Evolutionary conservation across 2,797 vertebrate species (phyloP).

Genomic region (Aselliscus stoliczkanus): DNA sequence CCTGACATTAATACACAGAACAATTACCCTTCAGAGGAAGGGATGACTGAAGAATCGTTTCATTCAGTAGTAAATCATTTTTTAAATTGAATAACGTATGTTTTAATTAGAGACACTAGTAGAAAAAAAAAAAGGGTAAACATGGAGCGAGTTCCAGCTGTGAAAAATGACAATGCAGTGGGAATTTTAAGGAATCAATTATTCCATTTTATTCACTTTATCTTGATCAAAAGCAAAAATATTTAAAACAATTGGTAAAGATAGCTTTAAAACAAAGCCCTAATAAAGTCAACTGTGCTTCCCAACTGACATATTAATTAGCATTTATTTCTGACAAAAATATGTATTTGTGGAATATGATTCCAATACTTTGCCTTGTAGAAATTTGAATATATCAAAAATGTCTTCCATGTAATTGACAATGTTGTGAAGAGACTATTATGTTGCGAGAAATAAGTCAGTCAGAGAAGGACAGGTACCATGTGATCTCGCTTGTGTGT

Average conservation of each 20-base stretch:
- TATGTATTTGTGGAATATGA: neutral
- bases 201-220: neutral
- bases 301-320: neutral
- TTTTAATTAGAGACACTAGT: neutral
- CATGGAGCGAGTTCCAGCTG: neutral
- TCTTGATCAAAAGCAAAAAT: neutral
- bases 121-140: neutral
- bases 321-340: neutral
- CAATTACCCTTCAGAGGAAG: neutral
- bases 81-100: neutral
- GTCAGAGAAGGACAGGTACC: no score
- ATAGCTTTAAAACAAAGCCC: neutral
- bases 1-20: neutral
- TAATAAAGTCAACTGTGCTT: neutral
- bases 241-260: neutral
- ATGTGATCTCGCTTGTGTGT: no score
- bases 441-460: no score
- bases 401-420: slow-evolving; percentile 1
- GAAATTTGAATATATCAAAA: neutral
- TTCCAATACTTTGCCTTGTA: neutral
- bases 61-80: neutral
- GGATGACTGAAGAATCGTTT: neutral
- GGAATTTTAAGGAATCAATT: neutral
- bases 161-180: neutral
- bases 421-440: no score